These are phyloP conservation scores for Eleutherodactylus coqui DNA, from an alignment of 2,797 vertebrate genomes.

Conservation along the genomic window DNA sequence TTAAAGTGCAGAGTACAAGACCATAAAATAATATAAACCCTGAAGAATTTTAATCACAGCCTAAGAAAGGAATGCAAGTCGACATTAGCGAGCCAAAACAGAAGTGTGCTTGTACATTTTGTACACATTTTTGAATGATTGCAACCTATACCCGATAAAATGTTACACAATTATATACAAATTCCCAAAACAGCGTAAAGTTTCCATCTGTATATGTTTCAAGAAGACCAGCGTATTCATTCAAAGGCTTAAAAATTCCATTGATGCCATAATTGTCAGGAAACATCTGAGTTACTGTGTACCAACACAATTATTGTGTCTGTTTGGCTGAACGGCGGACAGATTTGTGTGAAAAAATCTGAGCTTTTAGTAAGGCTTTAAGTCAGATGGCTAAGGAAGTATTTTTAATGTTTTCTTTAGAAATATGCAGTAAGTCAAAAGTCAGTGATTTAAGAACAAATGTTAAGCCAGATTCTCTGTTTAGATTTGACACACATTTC, in stretches of 20 bases:
- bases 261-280: constrained; percentile 14
- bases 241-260: constrained; percentile 31
- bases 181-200: constrained; percentile 53
- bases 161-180: constrained; percentile 57
- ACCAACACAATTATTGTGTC: neutral
- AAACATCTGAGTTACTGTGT: neutral
- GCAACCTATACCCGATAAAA: constrained; percentile 52
- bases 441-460: constrained; percentile 38
- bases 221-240: neutral
- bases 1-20: neutral
- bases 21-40: constrained; percentile 28
- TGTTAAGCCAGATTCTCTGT: constrained; percentile 47
- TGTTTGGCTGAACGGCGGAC: neutral
- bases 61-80: neutral
- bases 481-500: constrained; percentile 32
- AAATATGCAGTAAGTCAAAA: constrained; percentile 34
- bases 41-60: constrained; percentile 14
- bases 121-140: constrained; percentile 50
- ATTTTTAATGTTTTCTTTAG: constrained; percentile 33
- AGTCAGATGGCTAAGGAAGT: constrained; percentile 25
- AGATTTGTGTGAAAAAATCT: neutral
- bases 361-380: constrained; percentile 10
- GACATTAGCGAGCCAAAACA: constrained; percentile 18
- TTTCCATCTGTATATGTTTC: constrained; percentile 30
- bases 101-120: constrained; percentile 35